Percentiles rank a stretch among this genome's conserved stretches.
These are phyloP conservation scores for Acridotheres tristis DNA, from an alignment of 2,797 vertebrate genomes.

Conservation along the genomic window DNA sequence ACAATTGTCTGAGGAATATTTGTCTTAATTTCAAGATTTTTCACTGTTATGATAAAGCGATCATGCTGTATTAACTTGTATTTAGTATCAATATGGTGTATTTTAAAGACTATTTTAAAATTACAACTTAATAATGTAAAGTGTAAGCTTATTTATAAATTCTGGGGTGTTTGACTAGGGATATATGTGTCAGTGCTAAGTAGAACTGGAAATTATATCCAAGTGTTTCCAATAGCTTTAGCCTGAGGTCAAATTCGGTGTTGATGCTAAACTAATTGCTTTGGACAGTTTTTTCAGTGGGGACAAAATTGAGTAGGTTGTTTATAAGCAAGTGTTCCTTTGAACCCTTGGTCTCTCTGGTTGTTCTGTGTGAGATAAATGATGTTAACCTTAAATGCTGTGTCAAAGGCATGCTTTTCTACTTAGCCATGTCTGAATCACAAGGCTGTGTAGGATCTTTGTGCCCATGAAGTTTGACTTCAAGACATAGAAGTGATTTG, in stretches of 20 bases:
- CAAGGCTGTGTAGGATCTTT: neutral
- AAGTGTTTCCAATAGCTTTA: slow-evolving; percentile 30
- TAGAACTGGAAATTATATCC: neutral
- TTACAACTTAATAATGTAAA: neutral
- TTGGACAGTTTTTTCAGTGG: slow-evolving; percentile 44
- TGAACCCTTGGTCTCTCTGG: slow-evolving; percentile 5
- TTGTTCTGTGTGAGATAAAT: neutral
- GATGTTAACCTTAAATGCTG: slow-evolving; percentile 1
- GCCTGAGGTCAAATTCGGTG: neutral
- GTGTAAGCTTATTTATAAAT: neutral
- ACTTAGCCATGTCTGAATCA: neutral
- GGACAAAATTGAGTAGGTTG: slow-evolving; percentile 36
- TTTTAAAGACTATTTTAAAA: neutral
- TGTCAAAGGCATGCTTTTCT: slow-evolving; percentile 26
- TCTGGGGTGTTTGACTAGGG: neutral
- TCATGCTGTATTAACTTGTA: neutral
- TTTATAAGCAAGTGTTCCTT: slow-evolving; percentile 48
- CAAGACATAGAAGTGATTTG: neutral
- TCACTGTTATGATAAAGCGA: neutral
- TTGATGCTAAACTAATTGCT: slow-evolving; percentile 42
- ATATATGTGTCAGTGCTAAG: neutral
- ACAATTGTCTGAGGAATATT: neutral
- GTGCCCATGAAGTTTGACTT: neutral
- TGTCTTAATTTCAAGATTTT: neutral
- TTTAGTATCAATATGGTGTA: neutral